Conservation (phyloP, 2,113 vertebrate species). For the Tympanuchus pallidicinctus region DNA sequence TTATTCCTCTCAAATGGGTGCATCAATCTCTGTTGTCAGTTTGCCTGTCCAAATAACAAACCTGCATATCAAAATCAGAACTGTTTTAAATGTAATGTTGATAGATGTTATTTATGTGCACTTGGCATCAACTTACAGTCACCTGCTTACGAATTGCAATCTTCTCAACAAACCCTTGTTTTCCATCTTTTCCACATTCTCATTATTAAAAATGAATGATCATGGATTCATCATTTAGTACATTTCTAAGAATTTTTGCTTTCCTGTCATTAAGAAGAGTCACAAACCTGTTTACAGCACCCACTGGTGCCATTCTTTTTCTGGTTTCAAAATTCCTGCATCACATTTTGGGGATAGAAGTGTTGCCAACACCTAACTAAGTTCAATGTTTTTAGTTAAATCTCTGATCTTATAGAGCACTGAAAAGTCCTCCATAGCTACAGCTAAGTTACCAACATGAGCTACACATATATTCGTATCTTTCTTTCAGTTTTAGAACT, state of each 20-base stretch:
- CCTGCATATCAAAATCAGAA: conserved; percentile 62
- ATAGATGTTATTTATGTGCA: conserved; percentile 69
- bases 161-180: background rate
- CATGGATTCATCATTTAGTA: background rate
- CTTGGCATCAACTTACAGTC: conserved; percentile 47
- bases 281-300: background rate
- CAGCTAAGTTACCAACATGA: background rate
- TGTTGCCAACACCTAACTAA: background rate
- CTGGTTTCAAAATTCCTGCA: background rate
- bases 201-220: background rate
- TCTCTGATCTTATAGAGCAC: background rate
- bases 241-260: background rate
- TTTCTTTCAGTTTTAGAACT: background rate
- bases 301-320: background rate
- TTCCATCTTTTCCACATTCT: background rate
- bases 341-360: background rate
- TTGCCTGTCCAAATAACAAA: conserved; percentile 61
- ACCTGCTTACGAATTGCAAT: conserved; percentile 1
- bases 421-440: background rate
- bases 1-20: conserved; percentile 61
- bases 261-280: background rate
- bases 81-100: conserved; percentile 71
- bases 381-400: background rate
- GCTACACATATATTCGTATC: background rate
- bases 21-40: conserved; percentile 72